A percentile compares a stretch with the other conserved stretches of the same genome.
Evolutionary conservation across 2,888 invertebrate species (phyloP).

Genomic region (Malthinus flaveolus): DNA sequence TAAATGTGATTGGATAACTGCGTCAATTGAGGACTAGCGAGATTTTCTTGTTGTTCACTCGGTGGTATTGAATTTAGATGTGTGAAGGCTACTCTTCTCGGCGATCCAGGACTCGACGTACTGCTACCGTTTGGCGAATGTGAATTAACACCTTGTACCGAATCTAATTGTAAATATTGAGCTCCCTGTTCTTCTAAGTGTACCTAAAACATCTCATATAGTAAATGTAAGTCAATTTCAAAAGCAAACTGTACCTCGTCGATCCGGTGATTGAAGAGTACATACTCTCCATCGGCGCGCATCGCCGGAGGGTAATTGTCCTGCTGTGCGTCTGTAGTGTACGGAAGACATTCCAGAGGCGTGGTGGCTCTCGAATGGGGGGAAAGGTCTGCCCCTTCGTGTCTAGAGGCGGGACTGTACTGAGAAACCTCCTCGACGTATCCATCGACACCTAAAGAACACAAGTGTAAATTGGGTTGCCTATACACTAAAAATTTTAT

Average conservation of each 20-base stretch:
- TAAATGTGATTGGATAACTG: slow-evolving; percentile 52
- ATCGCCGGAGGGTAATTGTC: slow-evolving; percentile 45
- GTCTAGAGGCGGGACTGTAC: slow-evolving; percentile 51
- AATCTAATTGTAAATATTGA: slow-evolving; percentile 48
- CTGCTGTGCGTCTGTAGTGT: slow-evolving; percentile 39
- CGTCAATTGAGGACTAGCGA: slow-evolving; percentile 47
- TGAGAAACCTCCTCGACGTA: slow-evolving; percentile 40
- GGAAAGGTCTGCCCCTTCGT: slow-evolving; percentile 50
- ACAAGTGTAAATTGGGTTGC: slow-evolving; percentile 27
- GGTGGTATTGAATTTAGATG: slow-evolving; percentile 40
- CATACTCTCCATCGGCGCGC: slow-evolving; percentile 44
- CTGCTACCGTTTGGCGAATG: slow-evolving; percentile 49
- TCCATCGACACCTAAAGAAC: slow-evolving; percentile 33
- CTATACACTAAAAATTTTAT: slow-evolving; percentile 8
- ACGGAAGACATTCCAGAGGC: slow-evolving; percentile 47
- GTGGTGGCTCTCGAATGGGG: slow-evolving; percentile 50
- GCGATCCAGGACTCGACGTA: slow-evolving; percentile 48
- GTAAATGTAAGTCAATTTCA: neutral
- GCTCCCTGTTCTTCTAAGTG: slow-evolving; percentile 45
- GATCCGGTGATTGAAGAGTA: slow-evolving; percentile 37
- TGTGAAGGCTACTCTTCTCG: slow-evolving; percentile 39
- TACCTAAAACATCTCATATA: slow-evolving; percentile 25
- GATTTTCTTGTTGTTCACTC: slow-evolving; percentile 38
- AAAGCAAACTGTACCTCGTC: slow-evolving; percentile 42
- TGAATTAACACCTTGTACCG: slow-evolving; percentile 39